Evolutionary conservation across 2,113 vertebrate species (phyloP).

Genomic region (Oceanites oceanicus): DNA sequence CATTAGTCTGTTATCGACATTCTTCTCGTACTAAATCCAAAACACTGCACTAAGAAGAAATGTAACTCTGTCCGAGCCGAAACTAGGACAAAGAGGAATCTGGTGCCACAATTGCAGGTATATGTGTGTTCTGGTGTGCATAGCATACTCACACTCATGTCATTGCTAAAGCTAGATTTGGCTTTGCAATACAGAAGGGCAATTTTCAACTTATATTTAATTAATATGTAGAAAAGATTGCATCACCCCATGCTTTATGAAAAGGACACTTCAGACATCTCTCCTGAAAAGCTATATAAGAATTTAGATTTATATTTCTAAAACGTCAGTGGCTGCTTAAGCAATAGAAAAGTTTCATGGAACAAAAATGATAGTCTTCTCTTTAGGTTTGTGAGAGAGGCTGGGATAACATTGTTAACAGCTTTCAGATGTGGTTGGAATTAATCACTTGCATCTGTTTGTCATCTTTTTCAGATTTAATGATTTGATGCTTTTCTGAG

Average conservation of each 20-base stretch:
- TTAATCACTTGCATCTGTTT: background rate
- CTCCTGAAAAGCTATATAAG: background rate
- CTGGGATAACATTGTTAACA: background rate
- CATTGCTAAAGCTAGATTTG: background rate
- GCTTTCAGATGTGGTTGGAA: background rate
- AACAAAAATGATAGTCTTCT: background rate
- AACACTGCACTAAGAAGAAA: too few species aligned
- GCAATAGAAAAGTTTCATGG: background rate
- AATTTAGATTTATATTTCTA: background rate
- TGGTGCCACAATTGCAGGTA: background rate
- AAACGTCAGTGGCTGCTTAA: background rate
- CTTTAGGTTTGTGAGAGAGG: background rate
- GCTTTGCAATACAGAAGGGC: background rate
- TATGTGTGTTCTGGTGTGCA: background rate
- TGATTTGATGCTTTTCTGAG: background rate
- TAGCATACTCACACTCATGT: background rate
- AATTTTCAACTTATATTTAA: background rate
- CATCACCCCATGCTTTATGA: background rate
- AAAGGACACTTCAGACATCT: background rate
- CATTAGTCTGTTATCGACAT: too few species aligned
- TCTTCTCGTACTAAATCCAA: too few species aligned
- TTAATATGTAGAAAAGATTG: background rate
- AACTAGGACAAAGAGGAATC: too few species aligned
- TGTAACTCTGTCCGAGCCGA: too few species aligned
- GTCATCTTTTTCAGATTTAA: constrained; percentile 3